These are phyloP conservation scores for Bos indicus DNA, from an alignment of 2,113 vertebrate genomes.

Conservation along the genomic window DNA sequence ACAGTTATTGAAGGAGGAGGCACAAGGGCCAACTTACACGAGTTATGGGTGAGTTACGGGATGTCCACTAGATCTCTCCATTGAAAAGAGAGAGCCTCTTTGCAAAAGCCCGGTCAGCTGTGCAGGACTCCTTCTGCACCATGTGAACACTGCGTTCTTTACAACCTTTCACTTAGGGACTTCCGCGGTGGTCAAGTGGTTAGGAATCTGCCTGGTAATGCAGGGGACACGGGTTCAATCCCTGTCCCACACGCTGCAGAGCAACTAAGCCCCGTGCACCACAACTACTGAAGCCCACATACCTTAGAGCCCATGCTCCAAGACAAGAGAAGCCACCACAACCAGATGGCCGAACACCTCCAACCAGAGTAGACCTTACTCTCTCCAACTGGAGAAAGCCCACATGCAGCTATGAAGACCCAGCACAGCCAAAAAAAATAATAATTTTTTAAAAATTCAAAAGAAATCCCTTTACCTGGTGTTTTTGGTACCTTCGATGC, in stretches of 20 bases:
- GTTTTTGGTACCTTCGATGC: not conserved
- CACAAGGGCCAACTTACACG: not conserved
- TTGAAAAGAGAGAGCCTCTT: not conserved
- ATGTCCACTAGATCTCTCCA: not conserved
- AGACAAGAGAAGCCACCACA: not conserved
- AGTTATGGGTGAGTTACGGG: not conserved
- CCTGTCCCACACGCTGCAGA: not conserved
- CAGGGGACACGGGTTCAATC: not conserved
- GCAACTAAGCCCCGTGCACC: not conserved
- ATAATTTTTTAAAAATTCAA: not conserved
- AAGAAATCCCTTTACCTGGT: not conserved
- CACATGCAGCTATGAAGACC: not conserved
- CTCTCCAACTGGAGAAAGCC: not conserved
- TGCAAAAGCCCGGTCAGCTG: not conserved
- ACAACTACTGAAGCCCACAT: not conserved
- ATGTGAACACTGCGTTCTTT: not conserved
- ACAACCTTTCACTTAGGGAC: not conserved
- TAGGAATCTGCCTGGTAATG: not conserved
- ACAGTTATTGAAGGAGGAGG: fast-evolving
- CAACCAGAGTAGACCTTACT: not conserved
- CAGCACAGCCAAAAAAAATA: not conserved
- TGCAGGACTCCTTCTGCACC: not conserved
- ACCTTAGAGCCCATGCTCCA: not conserved
- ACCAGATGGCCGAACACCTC: not conserved
- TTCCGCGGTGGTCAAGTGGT: not conserved